Evolutionary conservation across 2,888 invertebrate species (phyloP).

Genomic region (Aplocera efformata): DNA sequence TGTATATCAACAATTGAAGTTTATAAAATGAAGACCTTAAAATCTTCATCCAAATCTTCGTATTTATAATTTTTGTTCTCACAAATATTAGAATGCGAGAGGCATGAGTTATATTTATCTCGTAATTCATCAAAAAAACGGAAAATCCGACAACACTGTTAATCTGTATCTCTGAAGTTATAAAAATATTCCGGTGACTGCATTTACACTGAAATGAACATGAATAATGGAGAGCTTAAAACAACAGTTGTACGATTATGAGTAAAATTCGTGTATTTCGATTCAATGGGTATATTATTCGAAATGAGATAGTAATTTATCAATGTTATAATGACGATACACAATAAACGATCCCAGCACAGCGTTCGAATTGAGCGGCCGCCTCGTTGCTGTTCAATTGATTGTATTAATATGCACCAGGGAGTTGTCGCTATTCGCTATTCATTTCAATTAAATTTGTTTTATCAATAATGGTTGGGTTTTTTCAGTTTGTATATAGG

Average conservation of each 20-base stretch:
- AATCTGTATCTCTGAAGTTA: slow-evolving; percentile 8
- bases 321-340: not conserved
- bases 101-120: too few relatives aligned
- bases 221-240: slow-evolving; percentile 2
- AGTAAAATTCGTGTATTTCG: slow-evolving; percentile 1
- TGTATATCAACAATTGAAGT: too few relatives aligned
- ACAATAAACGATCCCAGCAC: not conserved
- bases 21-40: too few relatives aligned
- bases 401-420: too few relatives aligned
- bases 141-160: slow-evolving; percentile 17
- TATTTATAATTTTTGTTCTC: too few relatives aligned
- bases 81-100: too few relatives aligned
- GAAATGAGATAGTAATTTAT: slow-evolving; percentile 2
- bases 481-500: too few relatives aligned
- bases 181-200: slow-evolving; percentile 23
- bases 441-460: too few relatives aligned
- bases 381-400: too few relatives aligned
- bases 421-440: too few relatives aligned
- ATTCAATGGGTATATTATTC: slow-evolving; percentile 5
- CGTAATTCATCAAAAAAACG: slow-evolving; percentile 10
- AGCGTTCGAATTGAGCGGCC: too few relatives aligned
- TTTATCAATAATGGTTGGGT: slow-evolving; percentile 6
- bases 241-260: slow-evolving; percentile 3
- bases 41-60: too few relatives aligned
- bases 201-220: slow-evolving; percentile 22